Base-by-base conservation (phyloP, 2,113 vertebrate species). In the Eptesicus fuscus region DNA sequence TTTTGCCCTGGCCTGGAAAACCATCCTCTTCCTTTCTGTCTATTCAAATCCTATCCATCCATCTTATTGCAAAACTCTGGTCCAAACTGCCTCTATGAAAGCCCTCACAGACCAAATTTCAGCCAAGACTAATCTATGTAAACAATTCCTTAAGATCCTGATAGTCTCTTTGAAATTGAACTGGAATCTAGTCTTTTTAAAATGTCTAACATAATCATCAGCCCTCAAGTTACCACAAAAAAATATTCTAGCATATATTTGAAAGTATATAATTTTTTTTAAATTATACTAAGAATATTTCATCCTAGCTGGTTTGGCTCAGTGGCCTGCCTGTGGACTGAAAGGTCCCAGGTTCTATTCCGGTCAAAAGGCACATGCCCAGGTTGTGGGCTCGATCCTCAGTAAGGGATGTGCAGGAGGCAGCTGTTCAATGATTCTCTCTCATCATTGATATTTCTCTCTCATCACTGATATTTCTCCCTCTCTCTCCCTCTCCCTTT, bases 171-270 rank as follows among this genome's bases (percentile, higher is more conserved):
- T 83, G 69, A 89, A 92, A 92, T 0, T 56, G 44, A 7, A 6
- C 73, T 69, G 51, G n/a, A 7, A 90, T 77, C 44, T 37, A 88
- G 28, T 83, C 49, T 89, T 65, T 83, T 90, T 69, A 71, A 30
- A 35, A 94, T 82, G 23, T 69, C 90, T 93, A 93, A 93, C 12
- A 51, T 71, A 92, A 89, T 79, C n/a, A 61, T 44, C n/a, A 95
- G 69, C 71, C 61, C 32, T 94, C 70, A 92, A 90, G 11, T 74
- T 83, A 35, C 67, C 51, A 83, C 59, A 61, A 16, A 95, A 85
- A 93, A 63, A 61, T 63, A 90, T 4, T 49, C 47, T 67, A 67
- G 25, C 14, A 47, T 40, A 83, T 71, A 42, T 82, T 88, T 35
- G 12, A 53, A 88, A 83, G 74, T 51, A 40, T 77, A 37, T 69